Conservation (phyloP, 2,797 vertebrate genomes). For the Lophotriccus pileatus region DNA sequence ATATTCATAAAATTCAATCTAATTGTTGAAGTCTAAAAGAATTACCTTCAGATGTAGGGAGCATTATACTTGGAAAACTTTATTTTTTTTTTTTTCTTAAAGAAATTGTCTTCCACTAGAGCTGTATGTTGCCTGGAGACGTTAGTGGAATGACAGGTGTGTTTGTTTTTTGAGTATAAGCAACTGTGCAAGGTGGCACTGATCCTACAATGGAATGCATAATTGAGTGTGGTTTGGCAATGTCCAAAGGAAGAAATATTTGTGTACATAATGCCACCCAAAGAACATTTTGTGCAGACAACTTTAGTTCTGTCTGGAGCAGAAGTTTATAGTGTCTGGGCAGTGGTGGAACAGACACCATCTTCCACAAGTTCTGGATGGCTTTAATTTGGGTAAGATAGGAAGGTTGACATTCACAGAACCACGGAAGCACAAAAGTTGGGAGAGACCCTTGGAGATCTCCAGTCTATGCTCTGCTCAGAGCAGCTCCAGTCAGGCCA, state of each 20-base stretch:
- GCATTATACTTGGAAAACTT: not conserved
- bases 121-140: not conserved
- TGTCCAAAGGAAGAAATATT: not conserved
- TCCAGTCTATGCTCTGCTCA: not conserved
- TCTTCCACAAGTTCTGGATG: not conserved
- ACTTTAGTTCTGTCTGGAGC: not conserved
- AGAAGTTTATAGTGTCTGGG: not conserved
- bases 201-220: not conserved
- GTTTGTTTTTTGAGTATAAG: not conserved
- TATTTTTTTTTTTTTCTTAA: not conserved
- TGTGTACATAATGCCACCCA: not conserved
- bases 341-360: not conserved
- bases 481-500: not conserved
- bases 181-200: not conserved
- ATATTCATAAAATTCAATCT: not conserved
- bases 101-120: not conserved
- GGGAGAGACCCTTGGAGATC: not conserved
- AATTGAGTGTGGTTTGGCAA: not conserved
- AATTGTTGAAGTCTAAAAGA: not conserved
- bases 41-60: not conserved
- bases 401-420: not conserved
- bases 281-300: not conserved
- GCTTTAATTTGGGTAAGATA: not conserved
- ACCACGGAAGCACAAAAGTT: not conserved
- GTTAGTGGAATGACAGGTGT: not conserved